phyloP scores from a whole-genome alignment of 2,888 invertebrate species.

The Erpobdella octoculata region DNA sequence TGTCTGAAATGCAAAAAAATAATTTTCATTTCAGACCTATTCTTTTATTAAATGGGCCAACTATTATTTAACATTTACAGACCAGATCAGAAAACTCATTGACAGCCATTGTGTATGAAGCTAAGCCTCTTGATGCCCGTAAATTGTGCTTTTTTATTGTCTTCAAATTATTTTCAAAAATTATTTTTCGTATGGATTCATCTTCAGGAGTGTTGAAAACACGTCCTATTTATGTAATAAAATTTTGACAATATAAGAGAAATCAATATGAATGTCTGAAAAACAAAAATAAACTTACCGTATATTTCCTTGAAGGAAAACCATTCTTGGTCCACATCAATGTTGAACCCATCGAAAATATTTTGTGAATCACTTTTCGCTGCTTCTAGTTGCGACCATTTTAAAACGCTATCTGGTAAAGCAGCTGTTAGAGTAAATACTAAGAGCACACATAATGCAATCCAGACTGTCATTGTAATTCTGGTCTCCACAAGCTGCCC shows the following conservation, averaged over 20 bases:
- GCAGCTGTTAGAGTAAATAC: too few relatives aligned
- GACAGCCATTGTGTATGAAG: slow-evolving; percentile 36
- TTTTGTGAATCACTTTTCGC: too few relatives aligned
- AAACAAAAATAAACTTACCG: background rate
- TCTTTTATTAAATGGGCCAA: background rate
- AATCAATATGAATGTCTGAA: background rate
- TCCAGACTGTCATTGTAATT: too few relatives aligned
- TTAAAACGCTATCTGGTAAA: too few relatives aligned
- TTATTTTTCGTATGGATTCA: slow-evolving; percentile 23
- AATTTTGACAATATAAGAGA: background rate
- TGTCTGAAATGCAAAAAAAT: slow-evolving; percentile 21
- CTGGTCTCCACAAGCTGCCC: too few relatives aligned
- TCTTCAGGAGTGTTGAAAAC: slow-evolving; percentile 27
- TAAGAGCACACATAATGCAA: too few relatives aligned
- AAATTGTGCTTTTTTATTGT: slow-evolving; percentile 37
- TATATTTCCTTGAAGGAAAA: background rate
- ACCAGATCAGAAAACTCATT: slow-evolving; percentile 40
- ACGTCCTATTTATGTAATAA: slow-evolving; percentile 23
- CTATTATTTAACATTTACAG: background rate
- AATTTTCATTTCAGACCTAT: background rate
- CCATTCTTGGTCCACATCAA: slow-evolving; percentile 10
- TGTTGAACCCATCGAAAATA: background rate
- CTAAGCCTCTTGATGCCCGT: slow-evolving; percentile 31
- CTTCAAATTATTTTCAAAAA: slow-evolving; percentile 31
- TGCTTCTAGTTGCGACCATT: too few relatives aligned